Evolutionary conservation across 1,140 invertebrate species (phyloP), one percentile per base, ranked within the genome.

Genomic region (Batillaria attramentaria): DNA sequence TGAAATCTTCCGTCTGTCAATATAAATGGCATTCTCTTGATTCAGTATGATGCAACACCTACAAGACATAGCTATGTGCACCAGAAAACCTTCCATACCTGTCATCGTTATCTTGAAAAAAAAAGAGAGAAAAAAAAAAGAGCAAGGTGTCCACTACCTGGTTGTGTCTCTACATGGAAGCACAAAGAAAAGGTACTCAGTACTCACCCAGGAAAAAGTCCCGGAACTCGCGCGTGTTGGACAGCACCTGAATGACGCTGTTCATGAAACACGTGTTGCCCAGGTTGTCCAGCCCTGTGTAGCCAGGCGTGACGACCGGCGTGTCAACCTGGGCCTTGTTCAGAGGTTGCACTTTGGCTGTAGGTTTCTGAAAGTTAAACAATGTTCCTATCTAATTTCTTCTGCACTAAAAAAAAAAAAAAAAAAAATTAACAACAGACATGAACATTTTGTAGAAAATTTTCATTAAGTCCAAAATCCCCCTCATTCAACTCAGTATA

Each of bases 191-290:
- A n/a, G 24, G 33, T n/a, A 62, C 8, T 60, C n/a, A 46, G 16
- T 24, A 81, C 87, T 83, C 85, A 92, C 92, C 85, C 42, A 92
- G 84, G 81, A 92, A 92, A 81, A 91, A 92, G 78, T 91, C 88
- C 20, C 87, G 84, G 57, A 91, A 88, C 60, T 90, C 89, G 31
- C 84, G 81, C 10, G 87, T 90, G 79, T 91, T 90, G 31, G 91
- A 87, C n/a, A 93, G 83, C 79, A 89, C 91, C 84, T 93, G 92
- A 31, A 93, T 76, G 16, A 91, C 89, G 62, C 90, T 89, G 80
- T 91, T 92, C 89, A 92, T 91, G 80, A 91, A 92, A 79, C 91
- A 91, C 2, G 90, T 92, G 79, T 91, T 92, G 16, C 90, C 90
- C 10, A 91, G 79, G 79, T 91, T 91, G 66, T 90, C 89, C 16